Percentiles rank a stretch among this genome's conserved stretches.
These are phyloP conservation scores for Saguinus oedipus DNA, from an alignment of 2,797 vertebrate species.

Conservation along the genomic window DNA sequence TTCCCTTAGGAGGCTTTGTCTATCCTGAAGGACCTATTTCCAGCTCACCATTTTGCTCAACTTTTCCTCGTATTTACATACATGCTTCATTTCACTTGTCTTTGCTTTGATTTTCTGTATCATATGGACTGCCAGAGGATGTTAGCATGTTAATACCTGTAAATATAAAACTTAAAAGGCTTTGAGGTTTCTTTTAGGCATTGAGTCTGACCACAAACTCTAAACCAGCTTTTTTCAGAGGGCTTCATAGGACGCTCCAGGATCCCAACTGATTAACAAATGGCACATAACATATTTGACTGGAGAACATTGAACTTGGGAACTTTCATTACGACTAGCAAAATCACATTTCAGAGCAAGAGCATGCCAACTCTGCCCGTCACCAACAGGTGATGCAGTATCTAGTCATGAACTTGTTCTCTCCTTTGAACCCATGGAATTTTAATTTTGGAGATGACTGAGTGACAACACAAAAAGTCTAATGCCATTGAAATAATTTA, in stretches of 20 bases:
- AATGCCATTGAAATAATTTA: background rate
- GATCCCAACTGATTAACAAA: background rate
- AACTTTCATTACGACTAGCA: background rate
- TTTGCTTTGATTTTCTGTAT: background rate
- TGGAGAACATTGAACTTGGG: background rate
- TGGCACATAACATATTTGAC: background rate
- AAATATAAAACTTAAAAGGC: background rate
- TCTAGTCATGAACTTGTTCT: background rate
- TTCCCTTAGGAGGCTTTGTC: background rate
- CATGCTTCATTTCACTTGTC: background rate
- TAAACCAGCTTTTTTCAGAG: background rate
- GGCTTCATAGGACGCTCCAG: background rate
- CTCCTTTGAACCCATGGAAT: background rate
- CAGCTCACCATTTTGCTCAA: background rate
- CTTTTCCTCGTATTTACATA: background rate
- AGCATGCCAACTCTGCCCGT: background rate
- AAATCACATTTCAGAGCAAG: conserved; percentile 1
- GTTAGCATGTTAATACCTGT: background rate
- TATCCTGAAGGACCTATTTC: background rate
- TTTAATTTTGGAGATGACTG: background rate
- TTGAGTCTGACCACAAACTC: background rate
- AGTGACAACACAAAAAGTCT: background rate
- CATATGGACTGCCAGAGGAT: background rate
- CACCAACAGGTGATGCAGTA: background rate
- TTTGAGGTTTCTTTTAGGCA: background rate